Conservation (phyloP, 2,888 invertebrate species). For the Lacanobia wlatinum region DNA sequence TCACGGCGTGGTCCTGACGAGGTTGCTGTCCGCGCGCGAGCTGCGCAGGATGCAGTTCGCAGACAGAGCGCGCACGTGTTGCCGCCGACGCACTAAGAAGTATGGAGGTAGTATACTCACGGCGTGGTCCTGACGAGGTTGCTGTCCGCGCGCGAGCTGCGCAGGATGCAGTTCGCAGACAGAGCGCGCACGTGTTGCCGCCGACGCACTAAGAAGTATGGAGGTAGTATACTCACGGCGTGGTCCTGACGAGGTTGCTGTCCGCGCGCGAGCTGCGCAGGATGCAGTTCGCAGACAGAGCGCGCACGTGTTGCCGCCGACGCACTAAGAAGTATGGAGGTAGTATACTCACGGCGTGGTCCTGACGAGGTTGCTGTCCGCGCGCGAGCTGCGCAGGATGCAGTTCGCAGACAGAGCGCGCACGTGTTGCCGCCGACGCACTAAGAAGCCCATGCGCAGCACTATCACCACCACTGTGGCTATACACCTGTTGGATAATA, state of each 20-base stretch:
- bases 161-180: too few species aligned
- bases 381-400: conserved; percentile 66
- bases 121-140: too few species aligned
- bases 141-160: too few species aligned
- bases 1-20: too few species aligned
- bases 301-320: conserved; percentile 75
- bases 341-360: conserved; percentile 52
- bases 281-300: conserved; percentile 72
- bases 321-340: conserved; percentile 79
- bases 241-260: not conserved
- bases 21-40: too few species aligned
- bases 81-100: too few species aligned
- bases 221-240: conserved; percentile 48
- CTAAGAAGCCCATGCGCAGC: conserved; percentile 83
- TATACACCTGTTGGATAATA: conserved; percentile 71
- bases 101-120: conserved; percentile 51
- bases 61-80: too few species aligned
- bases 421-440: conserved; percentile 78
- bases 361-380: not conserved
- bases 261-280: conserved; percentile 61
- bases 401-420: conserved; percentile 74
- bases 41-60: too few species aligned
- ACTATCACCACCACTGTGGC: conserved; percentile 76
- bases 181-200: too few species aligned
- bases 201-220: too few species aligned